A percentile compares a stretch with the other conserved stretches of the same genome.
Evolutionary conservation across 35 echinoderm and acorn worm genomes (phyloP).

Genomic region (Heliocidaris erythrogramma): DNA sequence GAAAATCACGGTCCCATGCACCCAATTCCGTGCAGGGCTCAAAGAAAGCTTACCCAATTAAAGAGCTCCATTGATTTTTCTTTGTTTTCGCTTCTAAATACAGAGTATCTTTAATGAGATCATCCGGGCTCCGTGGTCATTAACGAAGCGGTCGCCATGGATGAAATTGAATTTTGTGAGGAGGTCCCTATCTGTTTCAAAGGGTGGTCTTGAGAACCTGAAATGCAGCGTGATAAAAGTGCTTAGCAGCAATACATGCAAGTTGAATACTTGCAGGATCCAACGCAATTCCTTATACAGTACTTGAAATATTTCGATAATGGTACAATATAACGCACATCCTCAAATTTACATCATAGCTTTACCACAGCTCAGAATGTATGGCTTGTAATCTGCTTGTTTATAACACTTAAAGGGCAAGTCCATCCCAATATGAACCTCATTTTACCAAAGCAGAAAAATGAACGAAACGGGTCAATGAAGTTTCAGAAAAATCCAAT

Average conservation of each 20-base stretch:
- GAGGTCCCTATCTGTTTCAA: not conserved
- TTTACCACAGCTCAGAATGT: no score
- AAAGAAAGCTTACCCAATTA: not conserved
- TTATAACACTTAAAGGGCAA: no score
- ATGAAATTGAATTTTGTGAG: not conserved
- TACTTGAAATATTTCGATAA: not conserved
- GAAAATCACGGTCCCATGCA: not conserved
- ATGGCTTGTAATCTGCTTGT: no score
- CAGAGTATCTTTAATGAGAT: slow-evolving; percentile 12
- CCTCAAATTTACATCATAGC: no score
- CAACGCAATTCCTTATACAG: not conserved
- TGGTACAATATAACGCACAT: no score
- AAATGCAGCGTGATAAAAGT: not conserved
- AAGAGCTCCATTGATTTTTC: slow-evolving; percentile 3
- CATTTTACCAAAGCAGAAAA: no score
- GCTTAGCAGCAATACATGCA: not conserved
- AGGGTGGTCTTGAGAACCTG: not conserved
- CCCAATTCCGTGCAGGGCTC: not conserved
- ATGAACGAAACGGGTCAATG: no score
- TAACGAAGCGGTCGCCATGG: not conserved
- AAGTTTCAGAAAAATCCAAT: no score
- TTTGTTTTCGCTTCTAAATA: not conserved
- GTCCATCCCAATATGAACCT: no score
- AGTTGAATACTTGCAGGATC: not conserved
- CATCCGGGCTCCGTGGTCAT: not conserved